These are phyloP conservation scores for Notamacropus eugenii DNA, from an alignment of 2,797 vertebrate genomes.

Conservation along the genomic window DNA sequence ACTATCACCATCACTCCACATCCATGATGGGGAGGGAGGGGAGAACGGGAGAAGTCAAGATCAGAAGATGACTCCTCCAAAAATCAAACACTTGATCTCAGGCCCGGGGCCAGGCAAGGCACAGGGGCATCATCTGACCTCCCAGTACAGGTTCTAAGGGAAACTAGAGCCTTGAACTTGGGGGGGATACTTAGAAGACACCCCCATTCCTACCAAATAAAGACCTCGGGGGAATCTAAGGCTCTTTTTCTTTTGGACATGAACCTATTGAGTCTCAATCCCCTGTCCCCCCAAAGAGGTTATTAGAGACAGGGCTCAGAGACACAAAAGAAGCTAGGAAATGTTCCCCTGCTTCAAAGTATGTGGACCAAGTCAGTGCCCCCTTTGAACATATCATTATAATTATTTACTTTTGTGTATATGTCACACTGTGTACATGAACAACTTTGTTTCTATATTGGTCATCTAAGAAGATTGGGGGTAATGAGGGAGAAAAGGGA, in stretches of 20 bases:
- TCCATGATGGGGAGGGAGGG: conserved; percentile 57
- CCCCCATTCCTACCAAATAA: conserved; percentile 70
- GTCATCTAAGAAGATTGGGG: conserved; percentile 69
- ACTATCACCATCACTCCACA: conserved; percentile 39
- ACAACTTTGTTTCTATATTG: conserved; percentile 79
- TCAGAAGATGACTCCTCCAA: conserved; percentile 62
- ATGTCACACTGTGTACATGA: conserved; percentile 77
- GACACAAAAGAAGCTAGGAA: conserved; percentile 38
- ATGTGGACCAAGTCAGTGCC: conserved; percentile 68
- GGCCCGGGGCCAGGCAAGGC: conserved; percentile 41
- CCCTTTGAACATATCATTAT: conserved; percentile 64
- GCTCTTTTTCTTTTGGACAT: conserved; percentile 58
- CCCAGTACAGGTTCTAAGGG: conserved; percentile 63
- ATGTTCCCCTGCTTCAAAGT: conserved; percentile 32
- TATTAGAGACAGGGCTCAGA: conserved; percentile 47
- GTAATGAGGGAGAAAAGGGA: conserved; percentile 68
- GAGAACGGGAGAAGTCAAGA: conserved; percentile 57
- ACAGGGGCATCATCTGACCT: conserved; percentile 64
- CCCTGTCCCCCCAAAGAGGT: conserved; percentile 55
- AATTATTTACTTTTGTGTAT: conserved; percentile 80
- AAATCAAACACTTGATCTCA: conserved; percentile 70
- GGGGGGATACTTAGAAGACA: conserved; percentile 61
- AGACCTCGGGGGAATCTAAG: conserved; percentile 54
- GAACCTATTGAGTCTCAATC: conserved; percentile 58
- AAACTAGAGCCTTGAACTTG: conserved; percentile 66